These are phyloP conservation scores for Apostichopus californicus DNA, from an alignment of 35 echinoderm and acorn worm species.

Conservation along the genomic window DNA sequence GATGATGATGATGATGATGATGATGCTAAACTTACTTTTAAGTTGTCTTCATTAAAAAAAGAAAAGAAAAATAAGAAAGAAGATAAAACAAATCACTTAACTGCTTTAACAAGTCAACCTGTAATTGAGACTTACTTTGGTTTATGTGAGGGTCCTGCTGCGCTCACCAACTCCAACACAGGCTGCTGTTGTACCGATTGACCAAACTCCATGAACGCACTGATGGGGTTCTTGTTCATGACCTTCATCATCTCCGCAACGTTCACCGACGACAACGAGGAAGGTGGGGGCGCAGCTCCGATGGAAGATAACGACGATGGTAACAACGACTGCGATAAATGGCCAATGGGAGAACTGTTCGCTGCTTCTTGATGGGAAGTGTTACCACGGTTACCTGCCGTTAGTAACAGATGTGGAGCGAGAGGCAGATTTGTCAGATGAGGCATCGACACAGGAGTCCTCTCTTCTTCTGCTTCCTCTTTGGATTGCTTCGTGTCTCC, in stretches of 20 bases:
- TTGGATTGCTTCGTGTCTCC: not conserved
- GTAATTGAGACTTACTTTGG: conserved; percentile 74
- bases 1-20: too few species aligned
- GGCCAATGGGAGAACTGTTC: not conserved
- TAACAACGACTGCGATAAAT: not conserved
- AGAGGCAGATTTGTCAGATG: not conserved
- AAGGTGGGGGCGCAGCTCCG: not conserved
- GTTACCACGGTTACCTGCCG: not conserved
- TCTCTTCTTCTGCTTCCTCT: not conserved
- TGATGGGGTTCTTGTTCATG: conserved; percentile 98
- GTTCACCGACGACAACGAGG: not conserved
- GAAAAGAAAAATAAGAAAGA: too few species aligned
- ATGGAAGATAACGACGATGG: not conserved
- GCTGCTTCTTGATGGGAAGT: not conserved
- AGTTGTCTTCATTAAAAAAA: too few species aligned
- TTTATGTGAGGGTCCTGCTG: conserved; percentile 89
- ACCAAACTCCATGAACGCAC: conserved; percentile 95
- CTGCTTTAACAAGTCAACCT: not conserved
- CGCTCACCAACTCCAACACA: conserved; percentile 77
- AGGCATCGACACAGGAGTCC: not conserved
- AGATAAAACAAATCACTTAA: too few species aligned
- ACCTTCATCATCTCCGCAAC: conserved; percentile 40
- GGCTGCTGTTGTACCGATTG: conserved; percentile 84
- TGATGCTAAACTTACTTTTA: too few species aligned
- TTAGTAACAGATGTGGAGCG: not conserved